Percentiles rank a stretch among this genome's conserved stretches.
These are phyloP conservation scores for Hemitrygon akajei DNA, from an alignment of 2,797 vertebrate species.

Conservation along the genomic window DNA sequence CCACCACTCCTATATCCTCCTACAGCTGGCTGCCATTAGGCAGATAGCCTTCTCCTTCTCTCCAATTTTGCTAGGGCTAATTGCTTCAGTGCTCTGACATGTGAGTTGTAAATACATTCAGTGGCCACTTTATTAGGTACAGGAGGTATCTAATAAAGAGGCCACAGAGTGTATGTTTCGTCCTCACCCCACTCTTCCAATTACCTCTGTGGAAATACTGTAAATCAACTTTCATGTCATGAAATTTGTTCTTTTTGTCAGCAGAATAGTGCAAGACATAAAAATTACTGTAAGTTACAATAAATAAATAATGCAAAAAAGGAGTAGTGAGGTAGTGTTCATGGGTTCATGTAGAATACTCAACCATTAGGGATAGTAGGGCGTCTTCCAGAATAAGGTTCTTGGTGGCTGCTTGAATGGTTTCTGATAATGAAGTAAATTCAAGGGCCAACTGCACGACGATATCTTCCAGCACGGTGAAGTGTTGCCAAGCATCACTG, in stretches of 20 bases:
- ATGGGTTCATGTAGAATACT: conserved; percentile 5
- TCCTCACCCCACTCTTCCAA: no score
- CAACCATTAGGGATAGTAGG: conserved; percentile 15
- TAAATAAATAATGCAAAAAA: no score
- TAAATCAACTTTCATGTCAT: neutral
- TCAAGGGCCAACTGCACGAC: neutral
- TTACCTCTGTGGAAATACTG: neutral
- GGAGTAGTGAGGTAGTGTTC: no score
- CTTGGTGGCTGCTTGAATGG: neutral
- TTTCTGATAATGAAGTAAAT: neutral
- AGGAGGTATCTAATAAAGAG: no score
- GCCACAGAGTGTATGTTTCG: no score
- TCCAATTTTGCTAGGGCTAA: neutral
- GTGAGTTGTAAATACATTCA: neutral
- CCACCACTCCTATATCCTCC: neutral
- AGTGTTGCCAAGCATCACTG: neutral
- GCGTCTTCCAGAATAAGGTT: neutral
- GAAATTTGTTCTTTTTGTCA: no score
- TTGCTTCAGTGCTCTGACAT: neutral
- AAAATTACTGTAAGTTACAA: no score
- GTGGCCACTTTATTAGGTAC: no score
- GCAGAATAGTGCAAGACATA: no score
- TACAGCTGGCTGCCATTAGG: neutral
- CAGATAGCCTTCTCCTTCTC: neutral
- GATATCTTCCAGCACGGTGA: conserved; percentile 1